Conservation (phyloP, 2,888 invertebrate species). For the Cylindroiulus punctatus region DNA sequence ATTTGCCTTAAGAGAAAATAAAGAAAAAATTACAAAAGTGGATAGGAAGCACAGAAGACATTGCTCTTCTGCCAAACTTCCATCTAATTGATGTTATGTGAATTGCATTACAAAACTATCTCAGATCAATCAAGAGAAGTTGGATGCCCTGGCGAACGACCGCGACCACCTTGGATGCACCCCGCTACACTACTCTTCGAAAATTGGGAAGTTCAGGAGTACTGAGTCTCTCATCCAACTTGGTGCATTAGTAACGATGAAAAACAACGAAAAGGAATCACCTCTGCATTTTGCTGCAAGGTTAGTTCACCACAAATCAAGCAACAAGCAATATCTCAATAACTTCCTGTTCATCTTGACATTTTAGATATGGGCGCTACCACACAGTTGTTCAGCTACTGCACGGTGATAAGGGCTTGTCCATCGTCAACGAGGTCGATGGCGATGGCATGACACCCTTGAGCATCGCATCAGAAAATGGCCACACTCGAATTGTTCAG, state of each 20-base stretch:
- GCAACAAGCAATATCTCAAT: background rate
- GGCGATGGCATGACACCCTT: slow-evolving; percentile 86
- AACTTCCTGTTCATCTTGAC: background rate
- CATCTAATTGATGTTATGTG: background rate
- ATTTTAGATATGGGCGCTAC: slow-evolving; percentile 77
- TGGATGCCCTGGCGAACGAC: slow-evolving; percentile 72
- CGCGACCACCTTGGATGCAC: slow-evolving; percentile 86
- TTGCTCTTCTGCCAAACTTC: background rate
- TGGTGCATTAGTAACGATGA: slow-evolving; percentile 83
- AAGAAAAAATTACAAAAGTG: too few relatives aligned
- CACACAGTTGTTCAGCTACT: slow-evolving; percentile 83
- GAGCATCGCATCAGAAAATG: slow-evolving; percentile 84
- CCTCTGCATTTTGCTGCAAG: slow-evolving; percentile 89
- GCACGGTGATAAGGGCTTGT: slow-evolving; percentile 84
- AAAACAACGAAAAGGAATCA: slow-evolving; percentile 88
- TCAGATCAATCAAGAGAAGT: slow-evolving; percentile 55
- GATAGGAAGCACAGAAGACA: too few relatives aligned
- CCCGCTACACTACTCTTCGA: slow-evolving; percentile 86
- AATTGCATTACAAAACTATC: background rate
- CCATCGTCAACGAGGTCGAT: slow-evolving; percentile 90
- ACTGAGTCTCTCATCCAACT: slow-evolving; percentile 80
- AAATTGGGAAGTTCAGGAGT: slow-evolving; percentile 77
- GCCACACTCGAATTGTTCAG: slow-evolving; percentile 85
- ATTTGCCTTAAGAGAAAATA: too few relatives aligned
- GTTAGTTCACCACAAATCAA: slow-evolving; percentile 65